Evolutionary conservation across 2,797 vertebrate genomes (phyloP), one percentile per base, ranked within the genome.

Genomic region (Benthosema pterotum): DNA sequence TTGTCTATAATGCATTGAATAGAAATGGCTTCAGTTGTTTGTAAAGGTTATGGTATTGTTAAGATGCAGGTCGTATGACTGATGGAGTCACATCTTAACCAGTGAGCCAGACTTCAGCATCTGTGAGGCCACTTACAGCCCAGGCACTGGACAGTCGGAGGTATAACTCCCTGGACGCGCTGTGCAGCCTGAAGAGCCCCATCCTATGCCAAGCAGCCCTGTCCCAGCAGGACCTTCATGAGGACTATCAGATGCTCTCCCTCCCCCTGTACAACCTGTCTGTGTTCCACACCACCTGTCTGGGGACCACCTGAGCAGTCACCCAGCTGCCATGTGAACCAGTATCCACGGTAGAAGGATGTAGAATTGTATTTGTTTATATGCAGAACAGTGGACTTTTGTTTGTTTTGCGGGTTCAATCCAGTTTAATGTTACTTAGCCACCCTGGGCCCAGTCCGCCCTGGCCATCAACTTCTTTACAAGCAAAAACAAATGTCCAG

Each of bases 251-350:
- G 89, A 88, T 93, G 87, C 77, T 91, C 4, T 4, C 22, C 19
- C 16, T 91, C 93, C 0, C 85, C 86, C 96, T 94, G 9, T 99
- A 95, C 77, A 99, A 97, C 97, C 55, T 99, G 97, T 64, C 90
- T 97, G 66, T 96, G 95, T 64, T 99, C 97, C 11, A n/a, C 96
- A 98, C 88, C 99, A 97, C 79, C 93, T 99, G 25, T 99, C 97
- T 0, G 97, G 98, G 80, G 94, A 96, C 54, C 92, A 96, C 54
- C 92, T 87, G 79, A 85, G 92, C 89, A 87, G 92, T 94, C 93
- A 93, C 57, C 95, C 93, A 60, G 88, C 92, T 45, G 87, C 92
- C 81, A 90, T 94, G 47, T 94, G 92, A 76, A 90, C 88, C 79
- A 95, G 90, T 73, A 87, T 91, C n/a, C n/a, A n/a, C n/a, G n/a